Evolutionary conservation across 2,113 vertebrate genomes (phyloP).

Genomic region (Steatornis caripensis): DNA sequence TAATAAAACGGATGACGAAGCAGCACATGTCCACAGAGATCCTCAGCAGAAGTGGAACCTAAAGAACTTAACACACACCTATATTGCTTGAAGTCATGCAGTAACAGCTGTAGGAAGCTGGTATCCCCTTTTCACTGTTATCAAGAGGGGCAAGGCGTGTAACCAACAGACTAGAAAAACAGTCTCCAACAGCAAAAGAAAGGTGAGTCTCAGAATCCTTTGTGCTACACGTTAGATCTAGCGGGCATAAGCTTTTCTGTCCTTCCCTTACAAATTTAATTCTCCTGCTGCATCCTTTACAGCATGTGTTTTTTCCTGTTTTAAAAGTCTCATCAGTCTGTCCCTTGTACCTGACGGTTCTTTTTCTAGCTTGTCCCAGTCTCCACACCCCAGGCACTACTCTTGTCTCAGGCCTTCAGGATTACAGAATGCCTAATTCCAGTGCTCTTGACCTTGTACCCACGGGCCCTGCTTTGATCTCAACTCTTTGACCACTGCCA

Average conservation of each 20-base stretch:
- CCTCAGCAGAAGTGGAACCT: background rate
- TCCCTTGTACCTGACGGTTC: background rate
- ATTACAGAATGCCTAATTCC: background rate
- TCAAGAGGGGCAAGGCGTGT: background rate
- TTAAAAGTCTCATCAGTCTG: background rate
- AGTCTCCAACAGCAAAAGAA: background rate
- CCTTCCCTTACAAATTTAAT: background rate
- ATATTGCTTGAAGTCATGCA: rapidly evolving
- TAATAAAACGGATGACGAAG: background rate
- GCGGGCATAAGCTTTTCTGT: background rate
- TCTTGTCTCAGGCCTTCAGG: background rate
- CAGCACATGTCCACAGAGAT: background rate
- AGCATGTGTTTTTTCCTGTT: background rate
- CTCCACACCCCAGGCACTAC: background rate
- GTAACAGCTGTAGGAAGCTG: background rate
- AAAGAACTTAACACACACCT: background rate
- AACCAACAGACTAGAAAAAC: background rate
- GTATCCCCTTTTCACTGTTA: background rate
- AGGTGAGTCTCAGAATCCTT: background rate
- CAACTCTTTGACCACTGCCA: background rate
- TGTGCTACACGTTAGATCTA: background rate
- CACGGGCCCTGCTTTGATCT: background rate
- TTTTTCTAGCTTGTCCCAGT: background rate
- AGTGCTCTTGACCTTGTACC: background rate
- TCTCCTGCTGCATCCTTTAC: background rate